Evolutionary conservation across 2,113 vertebrate genomes (phyloP).

Genomic region (Tetraodon nigroviridis): DNA sequence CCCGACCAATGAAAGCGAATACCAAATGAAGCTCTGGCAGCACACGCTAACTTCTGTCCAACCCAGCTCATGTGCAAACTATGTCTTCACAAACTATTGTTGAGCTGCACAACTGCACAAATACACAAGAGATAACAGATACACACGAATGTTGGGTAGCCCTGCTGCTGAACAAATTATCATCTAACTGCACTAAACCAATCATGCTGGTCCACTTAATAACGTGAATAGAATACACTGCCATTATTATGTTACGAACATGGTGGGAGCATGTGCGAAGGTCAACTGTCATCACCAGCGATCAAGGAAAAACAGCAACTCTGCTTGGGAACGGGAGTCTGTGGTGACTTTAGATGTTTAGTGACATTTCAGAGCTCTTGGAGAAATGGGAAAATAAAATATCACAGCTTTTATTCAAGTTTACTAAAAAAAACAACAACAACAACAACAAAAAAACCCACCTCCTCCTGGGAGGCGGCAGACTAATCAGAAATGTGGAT

Average conservation of each 20-base stretch:
- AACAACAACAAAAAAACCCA: too few relatives aligned
- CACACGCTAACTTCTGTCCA: conserved; percentile 28
- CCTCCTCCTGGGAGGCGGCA: background rate
- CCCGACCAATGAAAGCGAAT: conserved; percentile 35
- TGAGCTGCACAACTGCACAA: background rate
- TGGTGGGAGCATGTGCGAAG: conserved; percentile 40
- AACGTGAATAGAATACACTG: conserved; percentile 19
- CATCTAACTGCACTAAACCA: conserved; percentile 5
- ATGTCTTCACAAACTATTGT: conserved; percentile 20
- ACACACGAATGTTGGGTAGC: conserved; percentile 6
- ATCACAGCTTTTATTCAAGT: too few relatives aligned
- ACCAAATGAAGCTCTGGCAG: conserved; percentile 42
- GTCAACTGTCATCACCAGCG: conserved; percentile 52
- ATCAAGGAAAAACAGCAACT: conserved; percentile 12
- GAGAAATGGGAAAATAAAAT: background rate
- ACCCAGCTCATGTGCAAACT: conserved; percentile 9
- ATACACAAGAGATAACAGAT: conserved; percentile 2
- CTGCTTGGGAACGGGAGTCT: conserved; percentile 1
- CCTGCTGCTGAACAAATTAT: conserved; percentile 6
- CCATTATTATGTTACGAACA: conserved; percentile 21
- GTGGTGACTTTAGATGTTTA: conserved; percentile 3
- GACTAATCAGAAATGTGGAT: conserved; percentile 22
- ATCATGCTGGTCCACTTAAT: conserved; percentile 9
- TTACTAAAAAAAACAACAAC: too few relatives aligned
- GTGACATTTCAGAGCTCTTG: background rate